Percentiles rank a stretch among this genome's conserved stretches.
Conservation (phyloP, 2,888 invertebrate species). For the Trissonchulus latispiculum region DNA sequence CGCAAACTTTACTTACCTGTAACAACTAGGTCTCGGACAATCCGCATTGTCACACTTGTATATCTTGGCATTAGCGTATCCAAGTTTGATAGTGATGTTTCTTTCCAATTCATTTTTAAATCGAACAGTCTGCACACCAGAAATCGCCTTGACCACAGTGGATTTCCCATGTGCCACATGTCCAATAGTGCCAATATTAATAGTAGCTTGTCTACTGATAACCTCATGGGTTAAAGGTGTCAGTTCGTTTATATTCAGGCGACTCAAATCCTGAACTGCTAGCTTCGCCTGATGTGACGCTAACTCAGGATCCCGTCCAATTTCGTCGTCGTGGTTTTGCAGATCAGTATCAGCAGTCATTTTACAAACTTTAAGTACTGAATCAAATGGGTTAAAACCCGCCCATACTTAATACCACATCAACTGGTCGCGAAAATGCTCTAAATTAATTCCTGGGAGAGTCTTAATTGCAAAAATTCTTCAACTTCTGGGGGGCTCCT, state of each 20-base stretch:
- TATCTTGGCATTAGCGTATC: constrained; percentile 63
- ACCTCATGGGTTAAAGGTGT: constrained; percentile 93
- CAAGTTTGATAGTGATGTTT: constrained; percentile 98
- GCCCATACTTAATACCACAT: too few species aligned
- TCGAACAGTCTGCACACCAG: constrained; percentile 63
- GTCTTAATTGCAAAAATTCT: too few species aligned
- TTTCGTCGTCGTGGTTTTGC: too few species aligned
- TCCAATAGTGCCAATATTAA: constrained; percentile 98
- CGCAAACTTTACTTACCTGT: too few species aligned
- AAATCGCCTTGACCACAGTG: constrained; percentile 96
- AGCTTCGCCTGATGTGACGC: too few species aligned
- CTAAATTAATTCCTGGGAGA: too few species aligned
- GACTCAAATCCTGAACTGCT: constrained; percentile 39
- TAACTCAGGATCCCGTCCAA: too few species aligned
- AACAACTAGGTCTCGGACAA: constrained; percentile 87
- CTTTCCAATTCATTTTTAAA: constrained; percentile 98
- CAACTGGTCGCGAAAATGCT: too few species aligned
- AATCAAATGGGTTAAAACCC: too few species aligned
- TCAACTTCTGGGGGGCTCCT: too few species aligned
- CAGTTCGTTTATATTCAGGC: constrained; percentile 51
- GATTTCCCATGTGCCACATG: constrained; percentile 99
- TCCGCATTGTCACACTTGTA: constrained; percentile 94
- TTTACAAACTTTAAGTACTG: too few species aligned
- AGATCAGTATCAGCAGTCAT: too few species aligned
- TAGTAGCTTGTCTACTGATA: constrained; percentile 86